Evolutionary conservation across 2,888 invertebrate species (phyloP).

Genomic region (Clistopyga incitator): DNA sequence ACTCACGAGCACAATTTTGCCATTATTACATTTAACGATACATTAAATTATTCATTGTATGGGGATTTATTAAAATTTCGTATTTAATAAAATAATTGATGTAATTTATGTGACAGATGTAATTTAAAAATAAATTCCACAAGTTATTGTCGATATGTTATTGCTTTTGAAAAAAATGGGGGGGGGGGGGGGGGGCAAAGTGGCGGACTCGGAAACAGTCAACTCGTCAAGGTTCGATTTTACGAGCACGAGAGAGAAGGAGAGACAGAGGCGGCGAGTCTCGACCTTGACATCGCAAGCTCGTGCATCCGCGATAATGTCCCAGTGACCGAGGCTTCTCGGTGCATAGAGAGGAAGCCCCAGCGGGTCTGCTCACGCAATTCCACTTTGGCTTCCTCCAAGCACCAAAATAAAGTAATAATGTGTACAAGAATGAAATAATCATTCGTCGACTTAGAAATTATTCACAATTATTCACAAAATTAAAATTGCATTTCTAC

Average conservation of each 20-base stretch:
- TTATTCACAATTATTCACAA: background rate
- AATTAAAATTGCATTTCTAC: background rate
- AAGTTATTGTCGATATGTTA: too few species aligned
- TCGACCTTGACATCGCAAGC: conserved; percentile 63
- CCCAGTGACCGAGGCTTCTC: conserved; percentile 61
- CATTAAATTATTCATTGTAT: background rate
- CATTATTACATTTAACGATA: too few species aligned
- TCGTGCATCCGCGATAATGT: conserved; percentile 53
- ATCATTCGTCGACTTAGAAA: background rate
- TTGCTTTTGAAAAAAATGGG: too few species aligned
- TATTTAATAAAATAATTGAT: background rate
- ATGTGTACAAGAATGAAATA: background rate
- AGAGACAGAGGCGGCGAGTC: conserved; percentile 2
- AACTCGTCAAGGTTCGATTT: conserved; percentile 36
- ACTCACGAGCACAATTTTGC: too few species aligned
- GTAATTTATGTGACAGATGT: background rate
- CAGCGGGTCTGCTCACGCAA: conserved; percentile 27
- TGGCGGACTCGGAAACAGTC: background rate
- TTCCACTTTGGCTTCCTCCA: background rate
- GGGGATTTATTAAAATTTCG: background rate
- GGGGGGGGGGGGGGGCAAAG: too few species aligned
- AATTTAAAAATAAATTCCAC: too few species aligned
- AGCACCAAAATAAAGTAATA: conserved; percentile 12
- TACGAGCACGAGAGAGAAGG: conserved; percentile 29
- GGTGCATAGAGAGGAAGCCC: conserved; percentile 62